phyloP scores from a whole-genome alignment of 2,113 vertebrate genomes.

The Oenanthe oenanthe region DNA sequence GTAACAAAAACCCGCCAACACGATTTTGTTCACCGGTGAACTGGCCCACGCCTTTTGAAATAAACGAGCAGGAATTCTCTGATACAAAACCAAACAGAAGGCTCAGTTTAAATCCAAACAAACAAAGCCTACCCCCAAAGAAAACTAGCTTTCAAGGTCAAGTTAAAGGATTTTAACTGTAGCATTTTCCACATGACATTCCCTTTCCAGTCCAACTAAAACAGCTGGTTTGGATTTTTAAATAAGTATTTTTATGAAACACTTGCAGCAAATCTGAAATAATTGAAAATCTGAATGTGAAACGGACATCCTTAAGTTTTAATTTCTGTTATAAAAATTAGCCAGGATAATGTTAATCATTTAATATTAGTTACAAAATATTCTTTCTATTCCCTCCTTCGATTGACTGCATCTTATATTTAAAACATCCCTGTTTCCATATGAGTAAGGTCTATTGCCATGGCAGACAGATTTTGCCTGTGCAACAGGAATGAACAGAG shows the following conservation, averaged over 20 bases:
- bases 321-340: background rate
- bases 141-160: background rate
- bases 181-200: background rate
- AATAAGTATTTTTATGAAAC: background rate
- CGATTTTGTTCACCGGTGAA: background rate
- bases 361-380: background rate
- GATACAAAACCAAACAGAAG: background rate
- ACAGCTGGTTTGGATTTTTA: background rate
- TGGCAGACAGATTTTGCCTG: background rate
- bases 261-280: background rate
- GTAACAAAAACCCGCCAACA: background rate
- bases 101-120: background rate
- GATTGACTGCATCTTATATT: background rate
- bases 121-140: background rate
- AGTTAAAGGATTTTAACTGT: background rate
- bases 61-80: background rate
- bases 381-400: background rate
- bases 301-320: background rate
- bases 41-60: background rate
- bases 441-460: background rate
- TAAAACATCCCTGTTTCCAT: background rate
- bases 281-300: rapidly evolving
- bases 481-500: background rate
- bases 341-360: background rate
- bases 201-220: background rate